Evolutionary conservation across 1,140 invertebrate genomes (phyloP).

Genomic region (Drosophila kurseongensis): DNA sequence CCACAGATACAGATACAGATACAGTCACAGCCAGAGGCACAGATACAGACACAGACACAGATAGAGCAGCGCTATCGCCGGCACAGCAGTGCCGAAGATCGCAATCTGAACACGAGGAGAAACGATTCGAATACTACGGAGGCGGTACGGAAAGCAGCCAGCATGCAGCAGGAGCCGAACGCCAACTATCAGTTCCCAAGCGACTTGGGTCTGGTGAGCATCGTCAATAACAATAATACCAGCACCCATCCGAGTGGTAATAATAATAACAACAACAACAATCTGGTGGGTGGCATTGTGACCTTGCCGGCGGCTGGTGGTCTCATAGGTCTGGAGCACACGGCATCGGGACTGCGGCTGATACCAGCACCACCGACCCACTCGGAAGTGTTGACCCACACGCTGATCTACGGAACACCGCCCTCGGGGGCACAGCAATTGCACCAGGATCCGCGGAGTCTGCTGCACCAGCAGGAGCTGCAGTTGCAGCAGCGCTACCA

Average conservation of each 20-base stretch:
- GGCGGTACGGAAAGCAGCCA: slow-evolving; percentile 69
- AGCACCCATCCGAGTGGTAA: slow-evolving; percentile 28
- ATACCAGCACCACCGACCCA: slow-evolving; percentile 53
- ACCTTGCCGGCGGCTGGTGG: slow-evolving; percentile 66
- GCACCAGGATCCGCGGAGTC: slow-evolving; percentile 70
- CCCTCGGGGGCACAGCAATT: slow-evolving; percentile 65
- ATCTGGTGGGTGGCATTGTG: slow-evolving; percentile 52
- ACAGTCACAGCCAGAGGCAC: background rate
- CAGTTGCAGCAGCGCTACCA: slow-evolving; percentile 80
- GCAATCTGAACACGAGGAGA: slow-evolving; percentile 33
- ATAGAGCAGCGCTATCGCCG: slow-evolving; percentile 53
- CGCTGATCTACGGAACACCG: slow-evolving; percentile 78
- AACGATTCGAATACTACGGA: slow-evolving; percentile 25
- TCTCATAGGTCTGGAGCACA: slow-evolving; percentile 65
- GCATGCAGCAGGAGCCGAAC: slow-evolving; percentile 84
- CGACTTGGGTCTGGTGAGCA: slow-evolving; percentile 84
- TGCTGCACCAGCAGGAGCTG: slow-evolving; percentile 78
- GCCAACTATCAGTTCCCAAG: slow-evolving; percentile 84
- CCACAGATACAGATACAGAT: slow-evolving; percentile 1
- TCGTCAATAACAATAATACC: slow-evolving; percentile 65
- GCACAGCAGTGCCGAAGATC: slow-evolving; percentile 77
- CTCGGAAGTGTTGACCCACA: slow-evolving; percentile 79
- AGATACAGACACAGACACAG: too few species aligned
- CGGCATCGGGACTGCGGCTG: slow-evolving; percentile 56
- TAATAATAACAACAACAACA: slow-evolving; percentile 30